Conservation (phyloP, 2,888 invertebrate genomes). For the Ypsolopha scabrella region DNA sequence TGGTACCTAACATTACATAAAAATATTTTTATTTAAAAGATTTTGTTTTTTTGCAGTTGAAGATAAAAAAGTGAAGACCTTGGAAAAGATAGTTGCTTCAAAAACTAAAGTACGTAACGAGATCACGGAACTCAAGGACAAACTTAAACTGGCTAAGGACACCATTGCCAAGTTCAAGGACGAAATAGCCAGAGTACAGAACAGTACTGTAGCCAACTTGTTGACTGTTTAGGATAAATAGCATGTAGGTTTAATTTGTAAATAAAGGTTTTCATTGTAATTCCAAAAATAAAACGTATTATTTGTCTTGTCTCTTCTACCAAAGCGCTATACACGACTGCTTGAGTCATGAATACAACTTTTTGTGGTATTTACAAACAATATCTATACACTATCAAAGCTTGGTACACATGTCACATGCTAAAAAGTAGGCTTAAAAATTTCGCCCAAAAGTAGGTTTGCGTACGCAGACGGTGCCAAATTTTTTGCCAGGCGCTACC, state of each 20-base stretch:
- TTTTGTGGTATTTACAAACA: no score
- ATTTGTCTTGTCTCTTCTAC: background rate
- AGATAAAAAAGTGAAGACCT: constrained; percentile 84
- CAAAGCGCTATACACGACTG: no score
- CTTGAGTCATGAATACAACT: no score
- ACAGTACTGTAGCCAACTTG: constrained; percentile 15
- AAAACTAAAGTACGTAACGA: constrained; percentile 86
- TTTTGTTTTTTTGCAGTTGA: no score
- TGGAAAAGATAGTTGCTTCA: constrained; percentile 81
- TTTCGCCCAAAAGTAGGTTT: no score
- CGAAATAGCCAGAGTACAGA: constrained; percentile 72
- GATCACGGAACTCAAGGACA: constrained; percentile 86
- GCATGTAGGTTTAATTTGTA: background rate
- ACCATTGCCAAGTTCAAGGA: constrained; percentile 86
- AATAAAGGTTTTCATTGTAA: background rate
- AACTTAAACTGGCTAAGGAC: constrained; percentile 85
- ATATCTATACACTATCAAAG: no score
- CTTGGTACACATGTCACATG: no score
- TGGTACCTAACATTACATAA: background rate
- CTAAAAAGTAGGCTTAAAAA: no score
- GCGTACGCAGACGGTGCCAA: no score
- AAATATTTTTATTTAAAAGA: constrained; percentile 37
- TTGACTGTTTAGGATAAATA: no score
- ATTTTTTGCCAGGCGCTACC: no score
- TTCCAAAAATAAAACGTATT: background rate